phyloP scores from a whole-genome alignment of 2,113 vertebrate species.

The Calcarius ornatus region DNA sequence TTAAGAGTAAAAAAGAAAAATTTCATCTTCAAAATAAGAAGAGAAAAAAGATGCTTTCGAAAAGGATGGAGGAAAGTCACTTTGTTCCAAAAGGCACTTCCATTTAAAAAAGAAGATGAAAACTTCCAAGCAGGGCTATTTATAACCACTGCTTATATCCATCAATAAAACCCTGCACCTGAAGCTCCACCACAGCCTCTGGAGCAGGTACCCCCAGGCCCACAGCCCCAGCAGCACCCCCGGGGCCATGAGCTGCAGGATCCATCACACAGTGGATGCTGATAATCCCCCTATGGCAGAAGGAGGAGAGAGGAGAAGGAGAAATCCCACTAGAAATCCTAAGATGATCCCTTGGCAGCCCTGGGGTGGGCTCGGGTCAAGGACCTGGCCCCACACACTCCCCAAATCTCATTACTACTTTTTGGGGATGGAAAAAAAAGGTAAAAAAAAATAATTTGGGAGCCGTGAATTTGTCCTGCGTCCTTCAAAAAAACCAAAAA shows the following conservation, averaged over 20 bases:
- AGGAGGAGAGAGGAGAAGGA: background rate
- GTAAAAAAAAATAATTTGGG: fast-evolving
- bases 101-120: background rate
- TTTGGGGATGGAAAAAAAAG: background rate
- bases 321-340: background rate
- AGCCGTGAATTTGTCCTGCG: background rate
- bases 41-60: background rate
- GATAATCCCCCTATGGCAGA: background rate
- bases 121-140: constrained; percentile 3
- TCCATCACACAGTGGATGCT: background rate
- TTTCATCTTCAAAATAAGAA: background rate
- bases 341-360: background rate
- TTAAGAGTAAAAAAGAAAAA: background rate
- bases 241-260: fast-evolving
- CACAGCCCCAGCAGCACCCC: background rate
- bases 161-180: background rate
- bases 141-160: background rate
- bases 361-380: fast-evolving
- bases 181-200: background rate
- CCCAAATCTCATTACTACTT: background rate
- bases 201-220: background rate
- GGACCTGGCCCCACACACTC: background rate
- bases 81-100: background rate
- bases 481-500: background rate
- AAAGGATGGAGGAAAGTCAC: background rate